These are phyloP conservation scores for Nemopilema nomurai DNA, from an alignment of 30 jellyfish, hydroid and myxozoan genomes.

Conservation along the genomic window DNA sequence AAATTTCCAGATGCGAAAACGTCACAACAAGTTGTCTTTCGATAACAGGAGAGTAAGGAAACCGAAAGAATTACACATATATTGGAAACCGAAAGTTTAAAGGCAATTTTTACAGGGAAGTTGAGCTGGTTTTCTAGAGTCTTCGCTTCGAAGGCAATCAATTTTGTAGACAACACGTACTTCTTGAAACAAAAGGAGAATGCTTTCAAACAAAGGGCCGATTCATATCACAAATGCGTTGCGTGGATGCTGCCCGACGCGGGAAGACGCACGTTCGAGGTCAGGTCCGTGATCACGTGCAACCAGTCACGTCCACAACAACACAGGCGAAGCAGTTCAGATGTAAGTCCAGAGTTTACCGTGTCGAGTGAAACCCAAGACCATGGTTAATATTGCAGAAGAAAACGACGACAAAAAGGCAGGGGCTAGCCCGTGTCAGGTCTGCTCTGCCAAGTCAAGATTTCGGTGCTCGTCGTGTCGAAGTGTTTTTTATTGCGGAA, in stretches of 20 bases:
- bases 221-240: background rate
- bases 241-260: background rate
- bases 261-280: background rate
- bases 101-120: no score
- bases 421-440: conserved; percentile 11
- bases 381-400: background rate
- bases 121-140: no score
- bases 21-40: no score
- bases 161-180: no score
- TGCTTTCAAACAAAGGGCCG: background rate
- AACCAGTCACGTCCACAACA: conserved; percentile 19
- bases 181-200: no score
- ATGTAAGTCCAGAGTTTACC: background rate
- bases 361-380: background rate
- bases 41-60: no score
- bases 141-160: no score
- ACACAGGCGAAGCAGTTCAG: background rate
- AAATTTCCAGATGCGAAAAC: no score
- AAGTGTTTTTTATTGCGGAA: conserved; percentile 45
- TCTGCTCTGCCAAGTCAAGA: conserved; percentile 39
- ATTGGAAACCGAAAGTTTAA: no score
- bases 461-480: conserved; percentile 60
- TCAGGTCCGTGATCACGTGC: conserved; percentile 5
- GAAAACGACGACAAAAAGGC: conserved; percentile 5
- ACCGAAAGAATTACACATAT: no score